Evolutionary conservation across 1,140 invertebrate species (phyloP), one percentile per base, ranked within the genome.

Genomic region (Papilio glaucus): DNA sequence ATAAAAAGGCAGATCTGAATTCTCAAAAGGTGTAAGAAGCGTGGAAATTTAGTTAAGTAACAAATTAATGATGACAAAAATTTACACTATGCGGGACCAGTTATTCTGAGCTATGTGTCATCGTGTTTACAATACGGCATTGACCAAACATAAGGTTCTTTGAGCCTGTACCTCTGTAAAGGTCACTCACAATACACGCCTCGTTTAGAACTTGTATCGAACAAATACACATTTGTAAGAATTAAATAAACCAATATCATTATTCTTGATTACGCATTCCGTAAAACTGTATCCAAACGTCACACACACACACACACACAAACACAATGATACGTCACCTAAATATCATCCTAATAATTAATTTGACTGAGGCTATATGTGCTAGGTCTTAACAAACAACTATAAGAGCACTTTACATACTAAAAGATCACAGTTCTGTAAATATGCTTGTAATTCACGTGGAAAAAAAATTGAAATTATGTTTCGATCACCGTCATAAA

Each of bases 41-140:
- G 10, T 57, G 21, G 24, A 57, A 13, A 12, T 13, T 24, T 12
- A 57, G 4, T 12, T 57, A 24, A 57, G 49, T 6, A 24, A 26
- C 10, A 3, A 57, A 57, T 57, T 10, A 53, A 53, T 21, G 7
- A 24, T 45, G n/a, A 45, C 24, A 53, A 57, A 57, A 57, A 1
- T 21, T 5, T 57, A 57, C 9, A 26, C 49, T 24, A 57, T 57
- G 6, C 29, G 6, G 18, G 21, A 57, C 49, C 49, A 57, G 49
- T 57, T 57, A 57, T 57, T 24, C 9, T 10, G 10, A 3, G 49
- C 49, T 57, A 57, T 57, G 21, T 57, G 49, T 57, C 49, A 57
- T 57, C 49, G 49, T 26, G 49, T 57, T 57, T 57, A 57, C 49
- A 57, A 57, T 24, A 57, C 49, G 49, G 49, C 49, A 57, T 57